A percentile compares a stretch with the other conserved stretches of the same genome.
Conservation (phyloP, 2,797 vertebrate genomes). For the Zenarchopterus dispar region DNA sequence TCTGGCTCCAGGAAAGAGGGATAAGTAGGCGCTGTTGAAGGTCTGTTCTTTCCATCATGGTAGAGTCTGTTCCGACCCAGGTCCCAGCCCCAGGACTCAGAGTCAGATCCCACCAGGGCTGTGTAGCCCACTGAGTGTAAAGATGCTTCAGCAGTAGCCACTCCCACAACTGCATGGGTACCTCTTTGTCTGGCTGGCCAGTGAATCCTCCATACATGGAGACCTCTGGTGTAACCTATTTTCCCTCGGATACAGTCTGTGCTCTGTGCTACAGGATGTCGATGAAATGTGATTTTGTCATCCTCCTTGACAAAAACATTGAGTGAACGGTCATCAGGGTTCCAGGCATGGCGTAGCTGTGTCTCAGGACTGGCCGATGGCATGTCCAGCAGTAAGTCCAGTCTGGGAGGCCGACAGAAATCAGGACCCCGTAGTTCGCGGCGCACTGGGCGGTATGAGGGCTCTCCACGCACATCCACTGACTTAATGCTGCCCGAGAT, state of each 20-base stretch:
- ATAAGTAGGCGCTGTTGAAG: conserved; percentile 86
- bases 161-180: conserved; percentile 94
- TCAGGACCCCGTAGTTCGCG: conserved; percentile 89
- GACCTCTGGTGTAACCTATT: conserved; percentile 92
- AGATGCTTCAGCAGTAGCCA: conserved; percentile 89
- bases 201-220: conserved; percentile 95
- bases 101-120: conserved; percentile 92
- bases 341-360: conserved; percentile 94
- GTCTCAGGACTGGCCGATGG: conserved; percentile 85
- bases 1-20: conserved; percentile 94
- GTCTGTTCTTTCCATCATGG: conserved; percentile 94
- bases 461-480: conserved; percentile 93
- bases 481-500: conserved; percentile 98
- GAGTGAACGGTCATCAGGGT: conserved; percentile 94
- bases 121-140: conserved; percentile 97
- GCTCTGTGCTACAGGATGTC: conserved; percentile 97
- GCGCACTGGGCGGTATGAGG: conserved; percentile 90
- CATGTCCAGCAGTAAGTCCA: conserved; percentile 97
- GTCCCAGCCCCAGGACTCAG: conserved; percentile 99
- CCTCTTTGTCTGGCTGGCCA: conserved; percentile 94
- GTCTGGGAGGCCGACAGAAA: conserved; percentile 90
- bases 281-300: conserved; percentile 94
- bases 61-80: conserved; percentile 97
- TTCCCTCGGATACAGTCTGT: conserved; percentile 95
- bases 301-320: conserved; percentile 99